Percentiles rank a stretch among this genome's conserved stretches.
Conservation (phyloP, 2,113 vertebrate species). For the Tricholaema leucomelas region DNA sequence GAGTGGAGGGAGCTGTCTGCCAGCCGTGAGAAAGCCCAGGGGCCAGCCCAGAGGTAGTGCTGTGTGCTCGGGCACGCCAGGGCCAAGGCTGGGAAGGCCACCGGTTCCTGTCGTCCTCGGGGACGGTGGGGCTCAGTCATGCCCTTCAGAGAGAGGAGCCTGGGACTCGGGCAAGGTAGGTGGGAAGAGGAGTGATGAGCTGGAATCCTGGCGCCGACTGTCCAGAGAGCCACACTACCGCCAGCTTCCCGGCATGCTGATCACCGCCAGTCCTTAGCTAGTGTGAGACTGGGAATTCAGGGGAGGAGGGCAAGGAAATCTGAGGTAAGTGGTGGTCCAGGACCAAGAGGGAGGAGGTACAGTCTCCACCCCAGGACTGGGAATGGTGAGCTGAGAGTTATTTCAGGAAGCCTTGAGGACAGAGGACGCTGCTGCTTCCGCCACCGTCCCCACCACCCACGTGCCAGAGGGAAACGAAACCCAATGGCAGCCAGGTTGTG, state of each 20-base stretch:
- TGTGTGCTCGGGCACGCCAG: constrained; percentile 22
- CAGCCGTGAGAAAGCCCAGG: not conserved
- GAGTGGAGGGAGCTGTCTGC: constrained; percentile 2
- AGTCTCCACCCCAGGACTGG: not conserved
- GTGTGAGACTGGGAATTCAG: not conserved
- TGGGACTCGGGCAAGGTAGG: not conserved
- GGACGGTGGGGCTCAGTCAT: constrained; percentile 15
- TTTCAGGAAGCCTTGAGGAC: not conserved
- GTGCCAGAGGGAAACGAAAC: constrained; percentile 13
- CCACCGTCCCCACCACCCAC: constrained; percentile 22
- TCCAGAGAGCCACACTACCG: not conserved
- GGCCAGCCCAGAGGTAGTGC: constrained; percentile 5
- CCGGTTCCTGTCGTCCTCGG: constrained; percentile 15
- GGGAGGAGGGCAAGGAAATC: not conserved
- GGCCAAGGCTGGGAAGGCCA: not conserved
- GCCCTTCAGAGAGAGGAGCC: not conserved
- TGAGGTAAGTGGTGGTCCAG: constrained; percentile 28
- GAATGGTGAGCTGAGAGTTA: not conserved
- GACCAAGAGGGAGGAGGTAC: not conserved
- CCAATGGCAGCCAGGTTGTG: constrained; percentile 64
- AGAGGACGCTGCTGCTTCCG: not conserved
- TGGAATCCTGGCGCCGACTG: not conserved
- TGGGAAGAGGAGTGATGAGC: not conserved
- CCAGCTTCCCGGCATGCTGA: not conserved
- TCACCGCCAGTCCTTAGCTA: not conserved